Base-by-base conservation (phyloP, 2,797 vertebrate genomes). In the Spatula versicolor region DNA sequence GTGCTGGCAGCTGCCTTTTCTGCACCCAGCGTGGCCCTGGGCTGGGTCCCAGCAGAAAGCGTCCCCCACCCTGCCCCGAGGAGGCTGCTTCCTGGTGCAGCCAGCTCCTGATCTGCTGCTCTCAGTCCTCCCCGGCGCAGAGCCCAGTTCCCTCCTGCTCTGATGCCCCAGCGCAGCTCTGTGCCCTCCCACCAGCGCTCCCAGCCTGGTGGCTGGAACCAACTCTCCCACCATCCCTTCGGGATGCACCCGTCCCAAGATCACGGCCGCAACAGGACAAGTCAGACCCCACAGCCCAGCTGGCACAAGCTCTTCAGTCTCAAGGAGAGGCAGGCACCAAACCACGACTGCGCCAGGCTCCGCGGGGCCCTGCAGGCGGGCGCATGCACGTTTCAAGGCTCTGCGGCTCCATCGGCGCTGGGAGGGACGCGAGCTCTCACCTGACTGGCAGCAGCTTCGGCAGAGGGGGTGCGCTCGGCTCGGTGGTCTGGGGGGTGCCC, bases 381-480 rank as follows among this genome's bases (percentile, higher is more conserved):
- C 28, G 76, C 25, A 11, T 14, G 56, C 21, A 50, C 0, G 1
- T 74, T 69, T 74, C 75, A 77, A 37, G 16, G 45, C 35, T 83
- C 46, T 22, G 37, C 37, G 41, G 58, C 58, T 90, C 37, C 26
- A 62, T 50, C 31, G 26, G 66, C 3, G 37, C 73, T 1, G 0
- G 73, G 77, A 81, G 19, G 26, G 76, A 86, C 5, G 2, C 25
- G 5, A 92, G 74, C 21, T 92, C 99, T 99, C 98, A 99, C 99
- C 99, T 99, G 99, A 97, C 98, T 99, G 96, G 98, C 98, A 77
- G 99, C 96, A 39, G 98, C 98, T 94, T 99, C 99, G 0, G 98
- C 98, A 87, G 97, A 97, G 26, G 98, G 96, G 15, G 98, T 92
- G 52, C 98, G 96, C 14, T 99, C 98, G 1, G 98, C 96, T 0